Evolutionary conservation across 2,888 invertebrate genomes (phyloP), one percentile per base, ranked within the genome.

Genomic region (Meganola albula): DNA sequence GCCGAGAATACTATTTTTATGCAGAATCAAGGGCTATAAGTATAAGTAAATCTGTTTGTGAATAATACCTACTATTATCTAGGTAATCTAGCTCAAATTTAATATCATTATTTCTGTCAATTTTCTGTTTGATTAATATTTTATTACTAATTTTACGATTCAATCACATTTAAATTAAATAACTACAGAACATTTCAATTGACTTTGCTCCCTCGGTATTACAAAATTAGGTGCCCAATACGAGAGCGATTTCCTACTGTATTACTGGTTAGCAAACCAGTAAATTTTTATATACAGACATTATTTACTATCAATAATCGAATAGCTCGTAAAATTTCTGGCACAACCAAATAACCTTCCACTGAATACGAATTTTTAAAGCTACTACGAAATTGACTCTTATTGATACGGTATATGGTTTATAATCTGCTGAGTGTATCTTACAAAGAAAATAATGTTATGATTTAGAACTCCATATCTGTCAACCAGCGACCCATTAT

Each of bases 401-500:
- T 37, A 66, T 32, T 8, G 22, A 10, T n/a, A 14, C 9, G 12
- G 10, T 1, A 20, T 58, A 65, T 45, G 47, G 58, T 52, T 39
- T 18, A 33, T 43, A 46, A 39, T 69, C 22, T 34, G 16, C 4
- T 37, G 47, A 14, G 11, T 18, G 6, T 31, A n/a, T 6, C 25
- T 38, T 50, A 69, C 68, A 73, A 72, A 65, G 70, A 74, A 76
- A 76, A 75, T 75, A 70, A 69, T 71, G 63, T 45, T 45, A 49
- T 74, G 79, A 82, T 80, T 77, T 77, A 78, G 58, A 63, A 61
- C 55, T 63, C 72, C 65, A 74, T 79, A 76, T 76, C 74, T 74
- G 72, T 73, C 74, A 66, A 69, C 64, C 66, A 58, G 52, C 55
- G 60, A 57, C 55, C 73, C 73, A 75, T 77, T 78, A 78, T 78